Percentiles rank a stretch among this genome's conserved stretches.
phyloP scores from a whole-genome alignment of 2,888 invertebrate species.

The Nymphalis urticae region DNA sequence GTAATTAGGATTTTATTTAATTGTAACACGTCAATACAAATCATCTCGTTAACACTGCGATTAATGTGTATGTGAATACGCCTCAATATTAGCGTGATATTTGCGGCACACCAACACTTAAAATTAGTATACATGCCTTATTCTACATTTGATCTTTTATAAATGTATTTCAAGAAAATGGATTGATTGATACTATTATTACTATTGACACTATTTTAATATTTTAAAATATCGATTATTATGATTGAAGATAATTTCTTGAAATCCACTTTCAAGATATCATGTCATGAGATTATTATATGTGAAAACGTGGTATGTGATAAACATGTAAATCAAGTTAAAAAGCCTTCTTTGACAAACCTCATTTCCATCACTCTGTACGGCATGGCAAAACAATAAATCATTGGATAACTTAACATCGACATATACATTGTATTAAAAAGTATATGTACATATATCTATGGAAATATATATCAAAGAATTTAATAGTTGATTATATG shows the following conservation, averaged over 20 bases:
- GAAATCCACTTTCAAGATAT: conserved; percentile 49
- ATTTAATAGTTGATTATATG: conserved; percentile 40
- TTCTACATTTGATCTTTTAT: conserved; percentile 45
- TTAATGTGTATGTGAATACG: conserved; percentile 23
- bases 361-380: conserved; percentile 78
- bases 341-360: conserved; percentile 70
- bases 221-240: not conserved
- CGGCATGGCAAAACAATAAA: conserved; percentile 78
- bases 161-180: conserved; percentile 57
- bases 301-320: conserved; percentile 37
- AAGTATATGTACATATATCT: conserved; percentile 40
- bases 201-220: too few species aligned
- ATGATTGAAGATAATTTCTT: conserved; percentile 43
- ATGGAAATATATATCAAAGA: conserved; percentile 35
- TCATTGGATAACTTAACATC: conserved; percentile 44
- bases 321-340: conserved; percentile 36
- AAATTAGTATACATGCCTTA: conserved; percentile 56
- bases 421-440: conserved; percentile 32
- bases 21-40: not conserved
- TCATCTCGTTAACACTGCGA: conserved; percentile 1
- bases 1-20: not conserved
- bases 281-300: conserved; percentile 31
- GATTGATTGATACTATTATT: too few species aligned
- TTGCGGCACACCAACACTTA: conserved; percentile 30
- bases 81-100: conserved; percentile 27